A percentile compares a stretch with the other conserved stretches of the same genome.
These are phyloP conservation scores for Potamilus streckersoni DNA, from an alignment of 1,140 invertebrate species.

Conservation along the genomic window DNA sequence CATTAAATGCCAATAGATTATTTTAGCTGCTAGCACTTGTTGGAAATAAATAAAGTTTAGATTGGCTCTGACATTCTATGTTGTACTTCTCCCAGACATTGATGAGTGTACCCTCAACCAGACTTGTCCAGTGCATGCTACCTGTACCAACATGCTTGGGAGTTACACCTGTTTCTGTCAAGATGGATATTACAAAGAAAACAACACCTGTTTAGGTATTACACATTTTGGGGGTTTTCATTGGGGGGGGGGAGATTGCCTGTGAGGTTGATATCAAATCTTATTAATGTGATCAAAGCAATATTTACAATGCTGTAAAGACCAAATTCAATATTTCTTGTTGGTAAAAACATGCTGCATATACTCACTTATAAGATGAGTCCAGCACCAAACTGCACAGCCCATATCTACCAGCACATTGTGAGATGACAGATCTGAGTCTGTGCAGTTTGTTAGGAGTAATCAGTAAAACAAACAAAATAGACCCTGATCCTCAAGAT, in stretches of 20 bases:
- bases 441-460: too few species aligned
- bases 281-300: neutral
- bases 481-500: too few species aligned
- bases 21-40: too few species aligned
- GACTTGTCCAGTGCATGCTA: conserved; percentile 20
- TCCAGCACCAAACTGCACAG: too few species aligned
- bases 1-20: too few species aligned
- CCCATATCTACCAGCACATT: too few species aligned
- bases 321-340: neutral
- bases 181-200: conserved; percentile 20
- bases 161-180: conserved; percentile 37
- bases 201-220: conserved; percentile 12
- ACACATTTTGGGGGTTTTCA: neutral
- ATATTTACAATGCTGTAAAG: neutral
- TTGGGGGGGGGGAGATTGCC: too few species aligned
- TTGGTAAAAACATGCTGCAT: neutral
- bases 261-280: neutral
- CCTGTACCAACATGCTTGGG: conserved; percentile 36
- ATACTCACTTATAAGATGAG: too few species aligned
- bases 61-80: conserved; percentile 2
- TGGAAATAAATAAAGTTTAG: too few species aligned
- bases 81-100: conserved; percentile 27
- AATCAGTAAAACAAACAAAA: too few species aligned
- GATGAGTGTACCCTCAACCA: conserved; percentile 32
- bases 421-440: too few species aligned